Evolutionary conservation across 2,888 invertebrate species (phyloP), one percentile per base, ranked within the genome.

Genomic region (Pachycephus smyrnensis): DNA sequence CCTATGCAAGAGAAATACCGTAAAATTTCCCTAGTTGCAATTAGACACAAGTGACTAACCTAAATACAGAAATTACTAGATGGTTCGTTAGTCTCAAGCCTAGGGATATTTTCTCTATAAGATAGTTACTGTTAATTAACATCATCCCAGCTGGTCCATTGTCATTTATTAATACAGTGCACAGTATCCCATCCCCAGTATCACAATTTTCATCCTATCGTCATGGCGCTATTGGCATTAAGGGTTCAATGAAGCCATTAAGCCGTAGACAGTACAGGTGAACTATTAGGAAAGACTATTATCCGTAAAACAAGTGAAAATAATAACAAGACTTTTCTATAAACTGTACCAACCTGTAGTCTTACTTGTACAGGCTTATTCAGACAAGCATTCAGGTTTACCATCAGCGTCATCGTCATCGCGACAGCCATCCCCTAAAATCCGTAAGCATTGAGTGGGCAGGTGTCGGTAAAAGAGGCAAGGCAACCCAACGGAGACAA

Each of bases 401-500:
- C 55, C 55, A 55, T 23, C 23, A 55, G 55, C 23, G 15, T 55
- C 55, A 15, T 55, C 55, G 55, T 55, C 55, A 55, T 55, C 9
- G 55, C 55, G 55, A 55, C 55, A 55, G 55, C 23, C 55, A 55
- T 55, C 55, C 6, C 23, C 23, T 6, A 9, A 55, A 55, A 23
- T 55, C 23, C 23, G 1, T 23, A 55, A 55, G 55, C 9, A 15
- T 23, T 55, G 55, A 55, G 23, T 55, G 55, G 55, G 55, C 23
- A 55, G 55, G 55, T 23, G 55, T 55, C 55, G 23, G 55, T 55
- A 15, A 55, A 55, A 55, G 23, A 55, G 55, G 23, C 55, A 55
- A 55, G 23, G 9, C 55, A 55, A 23, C 55, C 55, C 55, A 23
- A 75, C 76, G 77, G 75, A 82, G 80, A 75, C 78, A 68, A 75